phyloP scores from a whole-genome alignment of 2,113 vertebrate species.

The Perognathus longimembris region DNA sequence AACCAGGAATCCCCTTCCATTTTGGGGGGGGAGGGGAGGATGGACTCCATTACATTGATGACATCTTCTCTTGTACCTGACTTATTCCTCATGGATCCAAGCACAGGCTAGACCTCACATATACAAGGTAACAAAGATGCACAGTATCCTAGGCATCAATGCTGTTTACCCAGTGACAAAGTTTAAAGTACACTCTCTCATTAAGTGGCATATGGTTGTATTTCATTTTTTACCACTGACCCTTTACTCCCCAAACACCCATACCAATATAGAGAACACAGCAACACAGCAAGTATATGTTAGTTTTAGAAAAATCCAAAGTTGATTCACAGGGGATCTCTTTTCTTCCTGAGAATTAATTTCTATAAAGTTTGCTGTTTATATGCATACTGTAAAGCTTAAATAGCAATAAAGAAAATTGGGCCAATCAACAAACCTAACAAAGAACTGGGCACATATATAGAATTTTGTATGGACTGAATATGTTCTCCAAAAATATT shows the following conservation, averaged over 20 bases:
- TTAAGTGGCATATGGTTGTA: background rate
- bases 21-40: too few relatives aligned
- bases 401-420: background rate
- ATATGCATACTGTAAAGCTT: background rate
- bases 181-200: background rate
- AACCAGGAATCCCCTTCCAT: too few relatives aligned
- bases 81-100: background rate
- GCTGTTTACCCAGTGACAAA: background rate
- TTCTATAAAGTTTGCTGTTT: background rate
- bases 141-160: background rate
- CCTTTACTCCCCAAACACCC: background rate
- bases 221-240: background rate
- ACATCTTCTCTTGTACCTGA: background rate
- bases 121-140: background rate
- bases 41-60: too few relatives aligned
- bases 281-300: background rate
- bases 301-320: background rate
- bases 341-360: background rate
- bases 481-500: constrained; percentile 2
- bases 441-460: background rate
- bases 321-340: background rate
- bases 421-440: background rate
- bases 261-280: background rate
- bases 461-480: background rate
- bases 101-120: background rate